phyloP scores from a whole-genome alignment of 2,888 invertebrate genomes.

The Galeruca laticollis region DNA sequence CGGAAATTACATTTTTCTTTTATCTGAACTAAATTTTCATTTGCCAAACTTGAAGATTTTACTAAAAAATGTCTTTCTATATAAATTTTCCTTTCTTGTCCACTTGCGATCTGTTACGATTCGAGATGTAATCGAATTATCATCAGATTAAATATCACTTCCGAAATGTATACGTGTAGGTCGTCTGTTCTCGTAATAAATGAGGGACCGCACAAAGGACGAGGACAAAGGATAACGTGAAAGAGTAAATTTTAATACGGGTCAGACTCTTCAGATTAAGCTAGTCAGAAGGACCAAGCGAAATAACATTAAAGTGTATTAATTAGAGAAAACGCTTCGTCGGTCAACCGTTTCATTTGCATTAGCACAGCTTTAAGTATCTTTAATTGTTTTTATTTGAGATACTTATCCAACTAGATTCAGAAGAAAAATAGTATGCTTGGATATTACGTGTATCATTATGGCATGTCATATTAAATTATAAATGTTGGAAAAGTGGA shows the following conservation, averaged over 20 bases:
- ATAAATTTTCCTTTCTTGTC: too few relatives aligned
- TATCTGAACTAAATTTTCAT: too few relatives aligned
- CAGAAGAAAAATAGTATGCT: too few relatives aligned
- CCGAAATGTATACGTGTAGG: slow-evolving; percentile 12
- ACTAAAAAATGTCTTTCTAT: too few relatives aligned
- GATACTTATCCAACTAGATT: too few relatives aligned
- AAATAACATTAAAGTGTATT: neutral
- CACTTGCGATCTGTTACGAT: too few relatives aligned
- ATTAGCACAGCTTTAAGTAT: neutral
- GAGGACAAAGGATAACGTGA: slow-evolving; percentile 12
- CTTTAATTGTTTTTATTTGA: too few relatives aligned
- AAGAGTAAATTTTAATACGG: slow-evolving; percentile 27
- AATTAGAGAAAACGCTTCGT: neutral
- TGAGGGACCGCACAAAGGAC: neutral
- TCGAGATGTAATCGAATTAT: neutral
- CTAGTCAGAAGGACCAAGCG: neutral
- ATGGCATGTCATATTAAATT: too few relatives aligned
- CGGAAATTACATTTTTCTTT: too few relatives aligned
- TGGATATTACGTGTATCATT: too few relatives aligned
- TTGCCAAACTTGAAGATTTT: too few relatives aligned
- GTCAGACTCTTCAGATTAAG: slow-evolving; percentile 11
- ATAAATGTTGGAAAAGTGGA: too few relatives aligned
- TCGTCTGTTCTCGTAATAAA: slow-evolving; percentile 22
- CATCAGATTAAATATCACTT: neutral
- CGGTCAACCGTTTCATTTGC: neutral